Percentiles rank a stretch among this genome's conserved stretches.
These are phyloP conservation scores for Prorops nasuta DNA, from an alignment of 1,140 invertebrate genomes.

Conservation along the genomic window DNA sequence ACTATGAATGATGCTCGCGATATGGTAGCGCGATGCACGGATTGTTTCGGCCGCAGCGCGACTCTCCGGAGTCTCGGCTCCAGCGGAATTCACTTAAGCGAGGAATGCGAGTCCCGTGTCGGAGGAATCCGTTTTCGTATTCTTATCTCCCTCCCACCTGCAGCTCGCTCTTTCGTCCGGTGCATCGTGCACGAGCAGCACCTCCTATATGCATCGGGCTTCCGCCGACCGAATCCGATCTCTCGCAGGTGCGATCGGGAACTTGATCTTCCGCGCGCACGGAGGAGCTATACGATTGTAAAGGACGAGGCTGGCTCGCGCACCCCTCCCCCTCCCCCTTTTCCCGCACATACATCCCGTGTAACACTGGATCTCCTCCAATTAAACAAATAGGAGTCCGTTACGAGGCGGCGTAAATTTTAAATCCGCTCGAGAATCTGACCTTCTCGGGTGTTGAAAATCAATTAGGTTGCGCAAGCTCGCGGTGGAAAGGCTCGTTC, in stretches of 20 bases:
- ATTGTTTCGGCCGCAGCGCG: constrained; percentile 10
- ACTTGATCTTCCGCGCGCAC: too few relatives aligned
- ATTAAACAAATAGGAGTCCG: too few relatives aligned
- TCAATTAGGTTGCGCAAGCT: too few relatives aligned
- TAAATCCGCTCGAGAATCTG: too few relatives aligned
- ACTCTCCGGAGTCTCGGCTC: constrained; percentile 29
- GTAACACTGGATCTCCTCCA: too few relatives aligned
- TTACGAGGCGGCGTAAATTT: too few relatives aligned
- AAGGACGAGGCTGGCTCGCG: constrained; percentile 10
- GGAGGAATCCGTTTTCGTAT: constrained; percentile 23
- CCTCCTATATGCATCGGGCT: constrained; percentile 5
- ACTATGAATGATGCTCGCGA: too few relatives aligned
- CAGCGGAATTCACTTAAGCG: constrained; percentile 48
- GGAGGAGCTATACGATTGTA: too few relatives aligned
- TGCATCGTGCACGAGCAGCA: constrained; percentile 1
- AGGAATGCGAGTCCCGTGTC: constrained; percentile 45
- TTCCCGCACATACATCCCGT: too few relatives aligned
- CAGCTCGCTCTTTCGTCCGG: constrained; percentile 11
- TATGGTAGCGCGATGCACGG: constrained; percentile 7
- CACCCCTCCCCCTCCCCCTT: too few relatives aligned
- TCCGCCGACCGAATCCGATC: constrained; percentile 18
- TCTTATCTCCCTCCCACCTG: constrained; percentile 12
- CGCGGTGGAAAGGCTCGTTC: too few relatives aligned
- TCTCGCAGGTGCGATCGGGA: constrained; percentile 28
- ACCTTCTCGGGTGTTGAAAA: too few relatives aligned